Evolutionary conservation across 1,140 invertebrate species (phyloP).

Genomic region (Heliconius himera): DNA sequence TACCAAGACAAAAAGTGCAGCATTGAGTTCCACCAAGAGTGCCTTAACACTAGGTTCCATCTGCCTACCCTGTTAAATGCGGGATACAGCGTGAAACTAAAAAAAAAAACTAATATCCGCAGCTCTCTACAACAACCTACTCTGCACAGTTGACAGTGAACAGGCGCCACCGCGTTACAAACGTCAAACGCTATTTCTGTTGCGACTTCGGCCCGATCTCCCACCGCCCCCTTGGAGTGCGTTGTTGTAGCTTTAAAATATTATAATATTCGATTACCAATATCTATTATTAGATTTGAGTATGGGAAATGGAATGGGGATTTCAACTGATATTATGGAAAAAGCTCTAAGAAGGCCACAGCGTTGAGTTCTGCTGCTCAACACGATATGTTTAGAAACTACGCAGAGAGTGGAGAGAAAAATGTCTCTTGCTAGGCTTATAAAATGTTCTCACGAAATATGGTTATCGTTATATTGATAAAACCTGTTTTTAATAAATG

Average conservation of each 20-base stretch:
- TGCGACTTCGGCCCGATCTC: slow-evolving; percentile 62
- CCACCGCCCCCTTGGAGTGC: slow-evolving; percentile 46
- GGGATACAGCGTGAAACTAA: background rate
- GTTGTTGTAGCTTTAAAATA: slow-evolving; percentile 57
- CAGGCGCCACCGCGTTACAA: slow-evolving; percentile 79
- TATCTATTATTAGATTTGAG: slow-evolving; percentile 39
- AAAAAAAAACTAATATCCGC: background rate
- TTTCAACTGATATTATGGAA: too few relatives aligned
- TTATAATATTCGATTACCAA: slow-evolving; percentile 32
- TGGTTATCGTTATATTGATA: background rate
- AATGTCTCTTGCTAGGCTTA: background rate
- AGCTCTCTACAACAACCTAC: slow-evolving; percentile 43
- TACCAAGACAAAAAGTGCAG: too few relatives aligned
- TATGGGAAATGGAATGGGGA: slow-evolving; percentile 27
- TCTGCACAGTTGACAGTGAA: slow-evolving; percentile 78
- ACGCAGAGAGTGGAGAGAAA: too few relatives aligned
- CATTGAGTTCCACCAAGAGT: too few relatives aligned
- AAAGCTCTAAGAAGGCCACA: too few relatives aligned
- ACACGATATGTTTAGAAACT: too few relatives aligned
- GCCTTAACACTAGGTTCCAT: too few relatives aligned
- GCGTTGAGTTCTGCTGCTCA: too few relatives aligned
- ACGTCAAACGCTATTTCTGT: slow-evolving; percentile 79
- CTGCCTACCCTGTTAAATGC: too few relatives aligned
- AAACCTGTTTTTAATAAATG: too few relatives aligned
- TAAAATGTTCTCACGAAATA: background rate